Conservation (phyloP, 2,113 vertebrate species). For the Colinus virginianus region DNA sequence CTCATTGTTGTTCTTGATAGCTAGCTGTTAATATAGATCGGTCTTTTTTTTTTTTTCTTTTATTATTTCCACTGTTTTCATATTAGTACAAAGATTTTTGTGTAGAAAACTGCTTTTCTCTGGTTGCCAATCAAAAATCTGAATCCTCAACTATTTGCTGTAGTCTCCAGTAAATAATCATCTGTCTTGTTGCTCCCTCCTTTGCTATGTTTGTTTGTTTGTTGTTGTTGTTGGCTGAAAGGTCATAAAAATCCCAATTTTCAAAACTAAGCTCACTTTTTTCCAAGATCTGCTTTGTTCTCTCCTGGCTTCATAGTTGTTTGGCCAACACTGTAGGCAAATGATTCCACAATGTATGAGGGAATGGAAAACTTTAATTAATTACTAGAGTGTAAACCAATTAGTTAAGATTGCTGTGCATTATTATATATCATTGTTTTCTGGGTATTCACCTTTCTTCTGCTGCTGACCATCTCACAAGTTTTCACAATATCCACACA, state of each 20-base stretch:
- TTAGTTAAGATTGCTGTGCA: not conserved
- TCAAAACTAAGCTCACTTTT: not conserved
- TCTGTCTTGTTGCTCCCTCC: not conserved
- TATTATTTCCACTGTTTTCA: not conserved
- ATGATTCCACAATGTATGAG: not conserved
- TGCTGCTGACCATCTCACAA: not conserved
- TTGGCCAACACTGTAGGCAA: not conserved
- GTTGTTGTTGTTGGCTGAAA: not conserved
- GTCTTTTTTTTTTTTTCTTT: not conserved
- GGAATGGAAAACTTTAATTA: not conserved
- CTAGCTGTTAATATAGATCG: not conserved
- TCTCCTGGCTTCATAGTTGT: not conserved
- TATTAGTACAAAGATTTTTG: not conserved
- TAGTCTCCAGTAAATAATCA: not conserved
- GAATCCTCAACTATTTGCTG: not conserved
- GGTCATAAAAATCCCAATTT: not conserved
- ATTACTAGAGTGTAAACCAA: slow-evolving; percentile 28
- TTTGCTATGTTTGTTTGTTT: not conserved
- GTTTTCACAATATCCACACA: not conserved
- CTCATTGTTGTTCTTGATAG: not conserved
- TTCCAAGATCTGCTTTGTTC: not conserved
- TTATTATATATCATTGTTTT: not conserved
- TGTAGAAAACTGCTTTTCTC: not conserved
- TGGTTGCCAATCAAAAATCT: not conserved
- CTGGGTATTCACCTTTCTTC: not conserved